phyloP scores from a whole-genome alignment of 2,888 invertebrate species.

The Calameuta idolon region DNA sequence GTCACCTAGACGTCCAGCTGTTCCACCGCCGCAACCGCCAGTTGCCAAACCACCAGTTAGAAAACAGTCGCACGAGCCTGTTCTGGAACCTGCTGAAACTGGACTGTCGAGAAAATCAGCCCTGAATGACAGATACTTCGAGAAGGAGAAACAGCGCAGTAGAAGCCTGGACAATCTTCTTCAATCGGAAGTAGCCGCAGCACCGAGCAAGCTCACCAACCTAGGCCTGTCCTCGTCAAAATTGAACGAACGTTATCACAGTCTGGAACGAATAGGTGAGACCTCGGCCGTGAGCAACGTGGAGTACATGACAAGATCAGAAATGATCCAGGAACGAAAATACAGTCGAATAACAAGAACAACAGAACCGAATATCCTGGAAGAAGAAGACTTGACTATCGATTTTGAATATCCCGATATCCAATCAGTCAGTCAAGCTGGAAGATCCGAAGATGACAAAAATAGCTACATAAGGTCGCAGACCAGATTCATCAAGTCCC shows the following conservation, averaged over 20 bases:
- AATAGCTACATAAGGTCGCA: constrained; percentile 68
- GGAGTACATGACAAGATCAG: constrained; percentile 65
- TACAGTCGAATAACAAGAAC: constrained; percentile 67
- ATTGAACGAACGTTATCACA: constrained; percentile 90
- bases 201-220: constrained; percentile 74
- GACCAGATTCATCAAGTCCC: constrained; percentile 85
- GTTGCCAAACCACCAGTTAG: constrained; percentile 68
- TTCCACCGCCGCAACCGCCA: constrained; percentile 66
- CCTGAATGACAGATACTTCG: constrained; percentile 90
- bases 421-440: constrained; percentile 65
- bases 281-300: constrained; percentile 55
- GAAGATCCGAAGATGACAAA: constrained; percentile 69
- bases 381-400: constrained; percentile 62
- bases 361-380: constrained; percentile 62
- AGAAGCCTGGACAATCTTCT: constrained; percentile 85
- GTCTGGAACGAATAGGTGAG: constrained; percentile 75
- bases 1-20: constrained; percentile 63
- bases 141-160: constrained; percentile 83
- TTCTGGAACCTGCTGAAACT: constrained; percentile 63
- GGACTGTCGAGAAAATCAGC: constrained; percentile 83
- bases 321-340: constrained; percentile 66
- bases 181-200: constrained; percentile 71
- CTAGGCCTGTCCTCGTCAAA: constrained; percentile 87
- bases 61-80: constrained; percentile 81
- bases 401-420: constrained; percentile 80